Base-by-base conservation (phyloP, 1,140 invertebrate genomes). In the Popillia japonica region DNA sequence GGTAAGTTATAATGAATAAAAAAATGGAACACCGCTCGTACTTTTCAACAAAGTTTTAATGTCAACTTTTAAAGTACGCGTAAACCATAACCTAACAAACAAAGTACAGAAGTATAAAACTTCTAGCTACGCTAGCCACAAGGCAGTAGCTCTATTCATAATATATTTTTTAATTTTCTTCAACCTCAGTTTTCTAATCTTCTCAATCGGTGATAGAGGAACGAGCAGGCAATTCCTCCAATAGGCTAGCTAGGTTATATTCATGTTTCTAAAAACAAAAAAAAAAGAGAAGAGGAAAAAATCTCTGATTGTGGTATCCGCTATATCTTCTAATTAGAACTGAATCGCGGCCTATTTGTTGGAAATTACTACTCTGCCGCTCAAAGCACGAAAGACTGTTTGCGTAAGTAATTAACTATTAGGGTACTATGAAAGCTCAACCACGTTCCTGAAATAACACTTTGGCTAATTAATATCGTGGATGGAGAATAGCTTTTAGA, bases 361-460 rank as follows among this genome's bases (percentile, higher is more conserved):
- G 48, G 4, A 55, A 17, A 55, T 55, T 55, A 17, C 10, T 17
- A 17, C 14, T 17, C 4, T 55, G 14, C 48, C 1, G 14, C 14
- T 55, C 48, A 55, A 55, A 55, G 48, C 48, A 55, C 48, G 48
- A 55, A 55, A n/a, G 48, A 55, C 17, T 55, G 48, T 55, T 55
- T 55, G 17, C 48, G 17, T 55, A n/a, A 55, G 48, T 55, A 55
- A 55, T 55, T 55, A 55, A 55, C 48, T 55, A 55, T 14, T 55
- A 17, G 14, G 48, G 48, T 17, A n/a, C 11, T 14, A 55, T 55
- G 48, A 55, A 14, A 55, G 48, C 48, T 34, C 27, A 34, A 34
- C 27, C 27, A 34, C 27, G 27, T 34, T 34, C 27, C 27, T 34
- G 4, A 34, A 34, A 34, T 34, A 34, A 34, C 27, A 34, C 27